Percentiles rank a stretch among this genome's conserved stretches.
Evolutionary conservation across 2,888 invertebrate species (phyloP).

Genomic region (Andrena bucephala): DNA sequence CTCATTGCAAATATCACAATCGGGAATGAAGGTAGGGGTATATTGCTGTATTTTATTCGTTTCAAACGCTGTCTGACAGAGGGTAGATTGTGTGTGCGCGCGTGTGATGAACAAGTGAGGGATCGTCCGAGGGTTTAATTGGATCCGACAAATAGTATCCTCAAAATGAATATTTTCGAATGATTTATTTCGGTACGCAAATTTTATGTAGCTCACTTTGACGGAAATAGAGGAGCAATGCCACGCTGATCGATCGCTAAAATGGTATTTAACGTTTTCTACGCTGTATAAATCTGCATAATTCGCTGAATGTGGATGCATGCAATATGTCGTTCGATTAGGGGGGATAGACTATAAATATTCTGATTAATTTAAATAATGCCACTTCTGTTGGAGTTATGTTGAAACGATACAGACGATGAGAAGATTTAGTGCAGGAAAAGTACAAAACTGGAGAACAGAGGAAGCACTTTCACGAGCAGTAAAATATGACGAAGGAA

Average conservation of each 20-base stretch:
- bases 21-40: not conserved
- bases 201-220: not conserved
- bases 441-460: too few species aligned
- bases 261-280: not conserved
- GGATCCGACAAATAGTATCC: not conserved
- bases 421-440: too few species aligned
- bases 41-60: constrained; percentile 9
- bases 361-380: too few species aligned
- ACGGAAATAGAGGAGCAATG: not conserved
- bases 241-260: not conserved
- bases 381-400: too few species aligned
- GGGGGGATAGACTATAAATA: too few species aligned
- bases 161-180: constrained; percentile 29
- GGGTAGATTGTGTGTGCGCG: not conserved
- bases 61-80: not conserved
- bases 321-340: too few species aligned
- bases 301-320: too few species aligned
- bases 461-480: too few species aligned
- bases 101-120: not conserved
- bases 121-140: constrained; percentile 15
- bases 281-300: too few species aligned
- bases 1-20: not conserved
- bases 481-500: too few species aligned
- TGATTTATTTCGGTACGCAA: constrained; percentile 7
- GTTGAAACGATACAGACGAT: too few species aligned